Base-by-base conservation (phyloP, 35 echinoderm and acorn worm species). In the Stichopus chloronotus region DNA sequence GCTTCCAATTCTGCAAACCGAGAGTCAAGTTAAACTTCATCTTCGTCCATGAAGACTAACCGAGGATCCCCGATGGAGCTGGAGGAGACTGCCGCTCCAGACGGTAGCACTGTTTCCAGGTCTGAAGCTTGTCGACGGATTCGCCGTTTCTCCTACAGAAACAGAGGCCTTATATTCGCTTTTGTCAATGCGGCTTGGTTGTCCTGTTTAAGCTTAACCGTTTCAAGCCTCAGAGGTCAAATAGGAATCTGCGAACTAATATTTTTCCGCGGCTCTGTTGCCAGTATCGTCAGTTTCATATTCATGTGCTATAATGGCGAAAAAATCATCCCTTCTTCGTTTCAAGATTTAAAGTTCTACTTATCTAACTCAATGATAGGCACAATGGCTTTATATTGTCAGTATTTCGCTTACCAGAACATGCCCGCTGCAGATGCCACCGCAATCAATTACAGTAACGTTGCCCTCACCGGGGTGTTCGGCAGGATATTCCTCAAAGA, bases 381-480 rank as follows among this genome's bases (percentile, higher is more conserved):
- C 11, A 30, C n/a, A 12, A 57, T 23, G 61, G 61, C 57, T 21
- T 19, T 88, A 8, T 60, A 25, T 22, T 24, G 57, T 5, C 87
- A 89, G n/a, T 74, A 53, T 55, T 89, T 71, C 1, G 87, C 87
- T 1, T 53, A 71, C 87, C 87, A 89, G 57, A 59, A 89, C 52
- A 89, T 89, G 87, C 87, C 87, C 5, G 16, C 65, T 25, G 87
- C 87, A 23, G 87, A 89, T 25, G 87, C 87, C 19, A 63, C 57
- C 17, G 87, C 87, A 20, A 89, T 89, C 24, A 89, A 21, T 63
- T 59, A 89, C 87, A n/a, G 57, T 7, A 71, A 89, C 23, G 87
- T 89, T 16, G 87, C 59, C 65, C 20, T 89, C 14, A 43, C 87
- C 2, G 87, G 87, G 14, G 11, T 89, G 52, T 89, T 89, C 21